These are phyloP conservation scores for Labeo rohita DNA, from an alignment of 2,113 vertebrate genomes.

Conservation along the genomic window DNA sequence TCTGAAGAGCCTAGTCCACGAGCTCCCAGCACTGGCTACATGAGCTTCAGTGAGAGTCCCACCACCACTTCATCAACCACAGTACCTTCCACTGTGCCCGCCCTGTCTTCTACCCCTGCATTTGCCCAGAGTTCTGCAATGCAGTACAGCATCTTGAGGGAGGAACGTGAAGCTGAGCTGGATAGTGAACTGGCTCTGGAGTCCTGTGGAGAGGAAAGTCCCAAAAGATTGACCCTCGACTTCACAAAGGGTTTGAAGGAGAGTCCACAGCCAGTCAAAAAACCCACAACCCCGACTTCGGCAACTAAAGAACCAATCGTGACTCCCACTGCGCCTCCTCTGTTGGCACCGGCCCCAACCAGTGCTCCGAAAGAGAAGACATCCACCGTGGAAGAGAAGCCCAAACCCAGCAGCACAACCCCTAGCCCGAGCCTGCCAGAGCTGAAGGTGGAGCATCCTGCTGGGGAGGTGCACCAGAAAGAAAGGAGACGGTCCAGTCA, in stretches of 20 bases:
- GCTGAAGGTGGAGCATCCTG: conserved; percentile 55
- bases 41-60: conserved; percentile 79
- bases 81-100: conserved; percentile 72
- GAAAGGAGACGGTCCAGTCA: conserved; percentile 50
- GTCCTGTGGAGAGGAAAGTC: conserved; percentile 95
- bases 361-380: conserved; percentile 33
- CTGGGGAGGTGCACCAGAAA: conserved; percentile 22
- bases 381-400: conserved; percentile 38
- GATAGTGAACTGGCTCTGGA: conserved; percentile 98
- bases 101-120: conserved; percentile 75
- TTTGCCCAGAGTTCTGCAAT: conserved; percentile 15
- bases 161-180: conserved; percentile 95
- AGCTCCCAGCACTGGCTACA: conserved; percentile 64
- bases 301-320: conserved; percentile 41
- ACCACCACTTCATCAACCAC: conserved; percentile 77
- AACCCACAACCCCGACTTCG: conserved; percentile 61
- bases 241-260: conserved; percentile 72
- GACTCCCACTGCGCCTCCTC: conserved; percentile 41
- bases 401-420: conserved; percentile 33
- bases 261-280: conserved; percentile 48
- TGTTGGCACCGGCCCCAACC: neutral
- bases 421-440: conserved; percentile 37
- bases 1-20: conserved; percentile 82
- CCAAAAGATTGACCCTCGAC: conserved; percentile 87
- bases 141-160: conserved; percentile 92